A percentile compares a stretch with the other conserved stretches of the same genome.
These are phyloP conservation scores for Idaea dimidiata DNA, from an alignment of 2,888 invertebrate genomes.

Conservation along the genomic window DNA sequence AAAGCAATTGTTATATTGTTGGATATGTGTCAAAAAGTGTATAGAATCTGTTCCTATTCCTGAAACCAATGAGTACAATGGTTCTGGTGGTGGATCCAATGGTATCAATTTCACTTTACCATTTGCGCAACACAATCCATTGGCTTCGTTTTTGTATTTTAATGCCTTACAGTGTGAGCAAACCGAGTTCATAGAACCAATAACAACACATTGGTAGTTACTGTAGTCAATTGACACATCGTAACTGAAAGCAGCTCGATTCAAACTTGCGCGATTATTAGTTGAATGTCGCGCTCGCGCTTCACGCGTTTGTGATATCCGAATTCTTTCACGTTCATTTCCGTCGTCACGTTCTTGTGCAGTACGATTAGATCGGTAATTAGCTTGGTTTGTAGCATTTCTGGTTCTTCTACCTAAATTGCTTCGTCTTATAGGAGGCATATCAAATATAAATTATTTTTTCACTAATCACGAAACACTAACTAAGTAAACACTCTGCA, in stretches of 20 bases:
- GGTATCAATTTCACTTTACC: constrained; percentile 37
- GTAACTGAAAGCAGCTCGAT: constrained; percentile 11
- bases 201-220: constrained; percentile 20
- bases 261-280: constrained; percentile 32
- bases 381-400: constrained; percentile 40
- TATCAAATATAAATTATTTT: constrained; percentile 24
- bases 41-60: no score
- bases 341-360: constrained; percentile 34
- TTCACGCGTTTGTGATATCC: constrained; percentile 34
- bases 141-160: constrained; percentile 37
- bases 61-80: constrained; percentile 36
- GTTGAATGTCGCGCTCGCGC: constrained; percentile 21
- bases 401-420: constrained; percentile 38
- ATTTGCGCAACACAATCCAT: constrained; percentile 37
- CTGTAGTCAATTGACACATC: no score
- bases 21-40: no score
- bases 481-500: constrained; percentile 20
- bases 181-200: constrained; percentile 28
- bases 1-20: no score
- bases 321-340: constrained; percentile 27
- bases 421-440: constrained; percentile 29
- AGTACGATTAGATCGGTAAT: constrained; percentile 39
- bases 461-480: constrained; percentile 11
- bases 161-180: constrained; percentile 37
- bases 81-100: constrained; percentile 34